Evolutionary conservation across 2,797 vertebrate genomes (phyloP).

Genomic region (Lacerta bilineata): DNA sequence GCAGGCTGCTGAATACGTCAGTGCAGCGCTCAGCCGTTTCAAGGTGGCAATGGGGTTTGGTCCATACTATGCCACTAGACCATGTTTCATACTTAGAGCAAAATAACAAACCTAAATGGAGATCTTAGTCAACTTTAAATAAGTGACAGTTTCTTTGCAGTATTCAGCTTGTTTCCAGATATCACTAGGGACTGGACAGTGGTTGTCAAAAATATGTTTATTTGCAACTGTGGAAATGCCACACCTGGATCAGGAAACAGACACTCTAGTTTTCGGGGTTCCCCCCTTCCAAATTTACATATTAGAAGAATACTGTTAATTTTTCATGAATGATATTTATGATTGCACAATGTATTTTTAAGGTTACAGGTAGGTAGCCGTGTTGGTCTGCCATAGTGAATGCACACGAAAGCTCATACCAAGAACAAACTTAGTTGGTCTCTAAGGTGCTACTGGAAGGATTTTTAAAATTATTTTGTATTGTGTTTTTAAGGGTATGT

Average conservation of each 20-base stretch:
- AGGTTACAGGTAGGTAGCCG: background rate
- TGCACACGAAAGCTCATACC: no score
- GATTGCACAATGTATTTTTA: background rate
- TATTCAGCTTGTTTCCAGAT: background rate
- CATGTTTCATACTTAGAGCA: background rate
- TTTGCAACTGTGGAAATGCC: background rate
- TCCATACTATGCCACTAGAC: background rate
- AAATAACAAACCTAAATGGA: background rate
- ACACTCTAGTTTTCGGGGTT: background rate
- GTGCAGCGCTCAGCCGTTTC: background rate
- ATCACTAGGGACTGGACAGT: background rate
- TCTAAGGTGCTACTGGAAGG: no score
- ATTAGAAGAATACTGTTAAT: background rate
- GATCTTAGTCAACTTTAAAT: background rate
- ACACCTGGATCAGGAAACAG: background rate
- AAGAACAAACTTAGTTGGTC: no score
- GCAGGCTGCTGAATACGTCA: background rate
- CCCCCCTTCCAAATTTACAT: background rate
- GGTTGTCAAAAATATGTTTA: background rate
- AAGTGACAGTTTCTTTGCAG: background rate
- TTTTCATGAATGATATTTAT: background rate
- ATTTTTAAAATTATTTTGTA: no score
- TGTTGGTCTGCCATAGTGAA: no score
- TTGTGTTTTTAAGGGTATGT: background rate
- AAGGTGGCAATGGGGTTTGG: background rate